Base-by-base conservation (phyloP, 2,888 invertebrate species). In the Conistra vaccinii region DNA sequence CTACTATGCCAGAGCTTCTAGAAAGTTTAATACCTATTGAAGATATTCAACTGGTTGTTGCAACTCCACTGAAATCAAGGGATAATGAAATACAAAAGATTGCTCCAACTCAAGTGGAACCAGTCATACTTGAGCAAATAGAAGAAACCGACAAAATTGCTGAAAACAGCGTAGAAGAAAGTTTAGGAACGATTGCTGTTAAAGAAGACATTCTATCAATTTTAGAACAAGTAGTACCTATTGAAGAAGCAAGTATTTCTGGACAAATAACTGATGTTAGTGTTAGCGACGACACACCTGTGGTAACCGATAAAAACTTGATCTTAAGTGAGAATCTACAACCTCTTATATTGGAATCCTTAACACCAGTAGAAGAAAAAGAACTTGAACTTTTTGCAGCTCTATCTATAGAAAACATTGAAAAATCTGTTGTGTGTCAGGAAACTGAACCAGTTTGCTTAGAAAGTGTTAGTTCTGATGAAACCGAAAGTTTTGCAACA, bases 291-390 rank as follows among this genome's bases (percentile, higher is more conserved):
- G 12, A 69, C 42, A n/a, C 12, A 26, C 12, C 20, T 1, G 66
- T 45, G 9, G 10, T 6, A 69, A 29, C 4, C 5, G 10, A 57
- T 35, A 20, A 35, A 20, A 78, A 58, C 1, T 17, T 45, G 2
- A 26, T 58, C 2, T n/a, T 63, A 10, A 51, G 32, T 79, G 58
- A 77, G 12, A 72, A 78, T 48, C 20, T 66, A 39, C 35, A 75
- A 53, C 60, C 69, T 12, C 17, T 80, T 29, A 58, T 80, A 42
- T 23, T 80, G n/a, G 74, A 80, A 63, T 75, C 75, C 9, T n/a
- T 70, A 5, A 70, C 32, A 26, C 67, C 76, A 5, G 66, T 70
- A 14, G 53, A 58, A 42, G 75, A 80, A 53, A 58, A 76, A 55
- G 9, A 48, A 0, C 3, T 53, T 3, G 57, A 51, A 32, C 14